These are phyloP conservation scores for Anseranas semipalmata DNA, from an alignment of 2,113 vertebrate genomes.

Conservation along the genomic window DNA sequence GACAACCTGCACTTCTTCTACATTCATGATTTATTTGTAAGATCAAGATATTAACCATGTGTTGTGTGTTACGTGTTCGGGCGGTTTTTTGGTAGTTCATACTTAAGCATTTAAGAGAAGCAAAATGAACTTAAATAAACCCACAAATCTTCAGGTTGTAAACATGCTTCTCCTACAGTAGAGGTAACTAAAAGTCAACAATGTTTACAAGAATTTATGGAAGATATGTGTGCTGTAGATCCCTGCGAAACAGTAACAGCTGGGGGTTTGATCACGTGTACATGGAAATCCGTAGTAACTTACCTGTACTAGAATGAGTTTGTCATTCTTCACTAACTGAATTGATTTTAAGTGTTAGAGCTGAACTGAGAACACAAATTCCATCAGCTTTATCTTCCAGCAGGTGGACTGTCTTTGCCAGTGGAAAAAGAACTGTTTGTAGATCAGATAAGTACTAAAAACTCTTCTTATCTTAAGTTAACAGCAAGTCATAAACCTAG, in stretches of 20 bases:
- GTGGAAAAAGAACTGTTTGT: background rate
- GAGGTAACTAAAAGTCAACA: background rate
- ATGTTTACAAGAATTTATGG: background rate
- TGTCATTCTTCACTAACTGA: background rate
- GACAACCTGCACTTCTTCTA: background rate
- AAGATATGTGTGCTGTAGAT: background rate
- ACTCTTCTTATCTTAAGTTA: background rate
- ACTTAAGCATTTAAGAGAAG: background rate
- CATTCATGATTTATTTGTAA: background rate
- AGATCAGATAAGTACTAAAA: slow-evolving; percentile 15
- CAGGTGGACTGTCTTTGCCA: background rate
- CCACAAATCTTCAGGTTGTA: background rate
- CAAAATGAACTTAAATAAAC: background rate
- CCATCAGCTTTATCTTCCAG: slow-evolving; percentile 21
- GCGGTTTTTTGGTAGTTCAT: background rate
- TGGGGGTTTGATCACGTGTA: background rate
- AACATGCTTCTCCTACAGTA: background rate
- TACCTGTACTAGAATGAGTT: background rate
- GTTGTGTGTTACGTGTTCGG: background rate
- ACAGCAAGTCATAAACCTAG: background rate
- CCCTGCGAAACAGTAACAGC: background rate
- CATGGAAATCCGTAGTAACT: background rate
- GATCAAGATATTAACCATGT: background rate
- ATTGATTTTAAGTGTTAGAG: slow-evolving; percentile 25
- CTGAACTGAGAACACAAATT: slow-evolving; percentile 18